A percentile compares a stretch with the other conserved stretches of the same genome.
Evolutionary conservation across 2,113 vertebrate genomes (phyloP).

Genomic region (Cryptomyrus ogoouensis): DNA sequence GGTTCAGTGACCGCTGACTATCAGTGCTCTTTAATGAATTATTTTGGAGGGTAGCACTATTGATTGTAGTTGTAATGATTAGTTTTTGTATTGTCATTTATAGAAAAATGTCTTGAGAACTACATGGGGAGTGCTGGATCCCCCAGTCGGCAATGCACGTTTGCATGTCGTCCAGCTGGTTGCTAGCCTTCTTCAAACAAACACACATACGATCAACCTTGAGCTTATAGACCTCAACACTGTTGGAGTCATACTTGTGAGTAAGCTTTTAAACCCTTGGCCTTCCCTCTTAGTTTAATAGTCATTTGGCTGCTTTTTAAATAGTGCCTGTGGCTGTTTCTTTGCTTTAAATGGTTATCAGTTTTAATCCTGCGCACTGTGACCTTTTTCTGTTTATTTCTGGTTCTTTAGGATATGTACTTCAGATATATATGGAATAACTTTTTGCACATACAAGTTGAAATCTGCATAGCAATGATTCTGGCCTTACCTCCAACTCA

Average conservation of each 20-base stretch:
- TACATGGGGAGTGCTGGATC: slow-evolving; percentile 91
- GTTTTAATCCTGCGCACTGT: not conserved
- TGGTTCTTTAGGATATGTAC: slow-evolving; percentile 84
- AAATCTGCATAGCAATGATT: slow-evolving; percentile 93
- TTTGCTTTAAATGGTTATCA: not conserved
- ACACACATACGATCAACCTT: slow-evolving; percentile 80
- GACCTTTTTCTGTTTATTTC: not conserved
- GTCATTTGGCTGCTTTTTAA: not conserved
- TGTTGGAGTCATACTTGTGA: slow-evolving; percentile 90
- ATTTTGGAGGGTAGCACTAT: not conserved
- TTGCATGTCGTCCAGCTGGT: slow-evolving; percentile 89
- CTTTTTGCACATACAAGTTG: slow-evolving; percentile 75
- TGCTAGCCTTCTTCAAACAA: slow-evolving; percentile 86
- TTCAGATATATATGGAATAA: slow-evolving; percentile 99
- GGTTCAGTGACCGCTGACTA: not conserved
- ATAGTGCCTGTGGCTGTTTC: not conserved
- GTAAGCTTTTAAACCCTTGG: slow-evolving; percentile 27
- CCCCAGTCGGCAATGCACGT: slow-evolving; percentile 93
- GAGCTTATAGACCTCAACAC: slow-evolving; percentile 93
- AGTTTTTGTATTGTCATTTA: slow-evolving; percentile 2
- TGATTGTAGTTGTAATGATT: not conserved
- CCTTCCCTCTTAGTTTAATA: not conserved
- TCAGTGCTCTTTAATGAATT: not conserved
- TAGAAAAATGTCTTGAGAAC: slow-evolving; percentile 92
- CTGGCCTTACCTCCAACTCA: slow-evolving; percentile 80